Evolutionary conservation across 2,888 invertebrate species (phyloP).

Genomic region (Malachius bipustulatus): DNA sequence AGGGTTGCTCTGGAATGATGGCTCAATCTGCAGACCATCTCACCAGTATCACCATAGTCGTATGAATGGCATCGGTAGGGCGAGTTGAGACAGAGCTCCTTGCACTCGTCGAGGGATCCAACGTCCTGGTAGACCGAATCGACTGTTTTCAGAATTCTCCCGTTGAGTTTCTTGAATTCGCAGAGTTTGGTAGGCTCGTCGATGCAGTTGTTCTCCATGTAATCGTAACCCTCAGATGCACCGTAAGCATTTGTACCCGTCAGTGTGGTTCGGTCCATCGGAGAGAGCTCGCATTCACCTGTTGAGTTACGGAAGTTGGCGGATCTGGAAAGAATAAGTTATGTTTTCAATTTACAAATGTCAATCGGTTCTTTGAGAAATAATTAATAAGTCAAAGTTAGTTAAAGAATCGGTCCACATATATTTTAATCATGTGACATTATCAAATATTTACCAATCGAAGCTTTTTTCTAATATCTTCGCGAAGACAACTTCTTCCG

Average conservation of each 20-base stretch:
- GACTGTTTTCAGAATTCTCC: conserved; percentile 84
- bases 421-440: too few species aligned
- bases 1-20: conserved; percentile 84
- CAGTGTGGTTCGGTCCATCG: conserved; percentile 83
- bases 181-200: conserved; percentile 90
- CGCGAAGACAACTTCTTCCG: too few species aligned
- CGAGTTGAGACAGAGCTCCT: conserved; percentile 78
- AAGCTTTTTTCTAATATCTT: too few species aligned
- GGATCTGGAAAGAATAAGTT: conserved; percentile 51
- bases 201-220: conserved; percentile 86
- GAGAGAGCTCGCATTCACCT: conserved; percentile 76
- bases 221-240: conserved; percentile 50
- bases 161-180: conserved; percentile 82
- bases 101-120: conserved; percentile 74
- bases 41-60: conserved; percentile 87
- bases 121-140: conserved; percentile 89
- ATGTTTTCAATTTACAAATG: conserved; percentile 1
- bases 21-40: conserved; percentile 83
- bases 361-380: too few species aligned
- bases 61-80: conserved; percentile 88
- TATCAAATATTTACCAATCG: too few species aligned
- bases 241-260: conserved; percentile 66
- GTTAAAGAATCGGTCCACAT: too few species aligned
- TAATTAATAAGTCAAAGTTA: too few species aligned
- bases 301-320: conserved; percentile 80